Percentiles rank a stretch among this genome's conserved stretches.
phyloP scores from a whole-genome alignment of 2,113 vertebrate species.

The Notarius quadriscutis region DNA sequence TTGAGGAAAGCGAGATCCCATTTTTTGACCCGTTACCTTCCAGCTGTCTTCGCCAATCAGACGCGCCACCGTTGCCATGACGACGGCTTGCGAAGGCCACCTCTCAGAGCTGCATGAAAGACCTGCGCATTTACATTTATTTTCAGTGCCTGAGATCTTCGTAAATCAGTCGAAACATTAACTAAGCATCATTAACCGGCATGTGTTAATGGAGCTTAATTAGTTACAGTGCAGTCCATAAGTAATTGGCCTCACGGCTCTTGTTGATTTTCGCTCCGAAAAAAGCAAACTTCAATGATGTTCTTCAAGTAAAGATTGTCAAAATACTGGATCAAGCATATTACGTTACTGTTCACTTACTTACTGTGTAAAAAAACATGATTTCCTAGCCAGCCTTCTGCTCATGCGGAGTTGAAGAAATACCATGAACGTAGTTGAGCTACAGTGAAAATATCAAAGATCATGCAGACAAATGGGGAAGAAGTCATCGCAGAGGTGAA shows the following conservation, averaged over 20 bases:
- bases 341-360: background rate
- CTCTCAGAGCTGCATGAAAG: constrained; percentile 33
- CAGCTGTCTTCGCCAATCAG: constrained; percentile 53
- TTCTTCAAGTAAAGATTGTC: background rate
- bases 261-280: background rate
- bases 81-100: constrained; percentile 45
- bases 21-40: constrained; percentile 54
- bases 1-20: constrained; percentile 46
- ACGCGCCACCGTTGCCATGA: constrained; percentile 46
- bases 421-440: background rate
- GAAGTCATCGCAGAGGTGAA: background rate
- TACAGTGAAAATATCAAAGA: background rate
- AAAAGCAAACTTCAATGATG: background rate
- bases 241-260: constrained; percentile 1
- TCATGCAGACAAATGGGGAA: background rate
- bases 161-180: constrained; percentile 31
- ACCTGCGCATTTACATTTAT: constrained; percentile 30
- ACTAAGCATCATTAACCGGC: constrained; percentile 30
- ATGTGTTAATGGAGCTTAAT: constrained; percentile 15
- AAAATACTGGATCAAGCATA: background rate
- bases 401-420: background rate
- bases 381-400: background rate
- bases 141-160: constrained; percentile 27
- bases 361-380: background rate
- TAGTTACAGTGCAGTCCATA: constrained; percentile 14